Evolutionary conservation across 1,140 invertebrate species (phyloP).

Genomic region (Drosophila sturtevanti): DNA sequence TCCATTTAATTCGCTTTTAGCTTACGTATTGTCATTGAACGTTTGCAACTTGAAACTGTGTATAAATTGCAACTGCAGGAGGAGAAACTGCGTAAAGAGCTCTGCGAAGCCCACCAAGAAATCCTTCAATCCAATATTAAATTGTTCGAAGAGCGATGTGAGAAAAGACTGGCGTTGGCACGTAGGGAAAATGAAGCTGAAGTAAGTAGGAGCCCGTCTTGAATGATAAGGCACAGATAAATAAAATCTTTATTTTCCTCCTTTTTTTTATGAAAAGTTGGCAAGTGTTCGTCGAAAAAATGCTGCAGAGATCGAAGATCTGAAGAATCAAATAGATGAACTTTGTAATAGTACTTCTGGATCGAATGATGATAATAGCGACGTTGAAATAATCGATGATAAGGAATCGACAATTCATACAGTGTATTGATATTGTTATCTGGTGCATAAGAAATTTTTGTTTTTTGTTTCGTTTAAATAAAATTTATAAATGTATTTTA

Average conservation of each 20-base stretch:
- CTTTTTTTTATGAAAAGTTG: slow-evolving; percentile 28
- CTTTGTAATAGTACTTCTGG: slow-evolving; percentile 14
- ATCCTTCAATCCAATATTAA: slow-evolving; percentile 41
- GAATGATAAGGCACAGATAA: neutral
- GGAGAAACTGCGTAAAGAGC: slow-evolving; percentile 65
- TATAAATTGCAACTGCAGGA: slow-evolving; percentile 53
- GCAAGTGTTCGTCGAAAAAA: slow-evolving; percentile 43
- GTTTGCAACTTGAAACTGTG: slow-evolving; percentile 36
- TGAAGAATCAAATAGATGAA: slow-evolving; percentile 67
- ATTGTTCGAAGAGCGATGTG: slow-evolving; percentile 36
- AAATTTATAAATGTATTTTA: too few species aligned
- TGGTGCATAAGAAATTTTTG: too few species aligned
- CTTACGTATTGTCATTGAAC: slow-evolving; percentile 48
- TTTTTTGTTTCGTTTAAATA: too few species aligned
- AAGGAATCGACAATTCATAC: too few species aligned
- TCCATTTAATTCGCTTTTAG: slow-evolving; percentile 20
- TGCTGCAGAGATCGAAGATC: slow-evolving; percentile 67
- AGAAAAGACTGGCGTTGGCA: slow-evolving; percentile 40
- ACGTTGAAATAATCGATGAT: slow-evolving; percentile 65
- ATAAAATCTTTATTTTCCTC: neutral
- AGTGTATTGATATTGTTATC: too few species aligned
- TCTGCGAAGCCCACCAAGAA: slow-evolving; percentile 49
- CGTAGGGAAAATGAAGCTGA: slow-evolving; percentile 59
- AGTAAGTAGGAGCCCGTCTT: slow-evolving; percentile 23
- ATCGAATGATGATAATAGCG: slow-evolving; percentile 12